Percentiles rank a stretch among this genome's conserved stretches.
Evolutionary conservation across 2,888 invertebrate genomes (phyloP).

Genomic region (Orchestes rusci): DNA sequence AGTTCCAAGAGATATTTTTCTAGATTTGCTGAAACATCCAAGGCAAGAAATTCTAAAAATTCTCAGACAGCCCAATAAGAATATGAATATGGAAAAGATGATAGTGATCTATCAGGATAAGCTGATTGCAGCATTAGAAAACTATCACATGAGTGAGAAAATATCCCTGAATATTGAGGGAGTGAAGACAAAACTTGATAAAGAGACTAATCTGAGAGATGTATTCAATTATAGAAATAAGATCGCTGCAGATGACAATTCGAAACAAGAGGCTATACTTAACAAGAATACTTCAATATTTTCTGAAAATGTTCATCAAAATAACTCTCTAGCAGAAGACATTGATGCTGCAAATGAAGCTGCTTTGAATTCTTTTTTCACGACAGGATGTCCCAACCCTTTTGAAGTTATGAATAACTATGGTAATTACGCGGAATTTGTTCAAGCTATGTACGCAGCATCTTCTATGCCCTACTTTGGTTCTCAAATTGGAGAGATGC

Average conservation of each 20-base stretch:
- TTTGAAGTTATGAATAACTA: slow-evolving; percentile 52
- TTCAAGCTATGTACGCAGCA: slow-evolving; percentile 45
- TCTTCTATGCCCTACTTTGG: slow-evolving; percentile 45
- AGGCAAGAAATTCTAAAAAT: slow-evolving; percentile 71
- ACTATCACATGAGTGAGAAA: slow-evolving; percentile 42
- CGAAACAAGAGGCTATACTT: slow-evolving; percentile 14
- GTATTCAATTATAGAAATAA: slow-evolving; percentile 11
- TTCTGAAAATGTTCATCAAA: slow-evolving; percentile 10
- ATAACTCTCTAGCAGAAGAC: slow-evolving; percentile 48
- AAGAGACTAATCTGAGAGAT: not conserved
- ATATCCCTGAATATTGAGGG: not conserved
- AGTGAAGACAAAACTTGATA: not conserved
- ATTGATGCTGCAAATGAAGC: slow-evolving; percentile 64
- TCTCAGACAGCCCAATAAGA: slow-evolving; percentile 52
- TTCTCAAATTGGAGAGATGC: slow-evolving; percentile 45
- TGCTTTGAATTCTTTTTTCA: slow-evolving; percentile 65
- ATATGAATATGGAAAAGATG: slow-evolving; percentile 18
- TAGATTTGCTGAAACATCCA: slow-evolving; percentile 63
- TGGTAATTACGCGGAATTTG: slow-evolving; percentile 49
- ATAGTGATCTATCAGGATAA: slow-evolving; percentile 24
- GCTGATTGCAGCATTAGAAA: slow-evolving; percentile 20
- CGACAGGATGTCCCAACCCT: slow-evolving; percentile 63
- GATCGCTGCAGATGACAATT: slow-evolving; percentile 33
- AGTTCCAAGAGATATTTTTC: slow-evolving; percentile 69
- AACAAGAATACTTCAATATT: slow-evolving; percentile 2